These are phyloP conservation scores for Mus minutoides DNA, from an alignment of 2,797 vertebrate genomes.

Conservation along the genomic window DNA sequence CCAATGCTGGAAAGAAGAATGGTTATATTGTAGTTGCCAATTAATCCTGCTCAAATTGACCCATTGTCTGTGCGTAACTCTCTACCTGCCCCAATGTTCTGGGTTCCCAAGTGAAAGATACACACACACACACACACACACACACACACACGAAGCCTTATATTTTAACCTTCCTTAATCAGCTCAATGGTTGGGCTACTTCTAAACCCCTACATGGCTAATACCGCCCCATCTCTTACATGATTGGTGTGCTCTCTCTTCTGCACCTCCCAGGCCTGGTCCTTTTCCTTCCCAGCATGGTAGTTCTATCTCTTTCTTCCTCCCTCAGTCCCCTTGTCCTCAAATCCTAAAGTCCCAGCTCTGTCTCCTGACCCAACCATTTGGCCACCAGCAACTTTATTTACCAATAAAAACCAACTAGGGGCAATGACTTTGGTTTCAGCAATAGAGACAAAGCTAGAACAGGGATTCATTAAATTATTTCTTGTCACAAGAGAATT, in stretches of 20 bases:
- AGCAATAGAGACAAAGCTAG: neutral
- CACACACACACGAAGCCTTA: too few relatives aligned
- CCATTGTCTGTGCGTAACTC: neutral
- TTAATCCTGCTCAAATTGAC: neutral
- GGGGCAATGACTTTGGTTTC: neutral
- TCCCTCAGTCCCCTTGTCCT: neutral
- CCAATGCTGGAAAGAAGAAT: neutral
- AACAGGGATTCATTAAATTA: neutral
- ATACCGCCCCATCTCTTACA: neutral
- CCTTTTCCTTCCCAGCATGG: neutral
- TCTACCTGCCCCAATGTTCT: neutral
- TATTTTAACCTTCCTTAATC: neutral
- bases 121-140: neutral
- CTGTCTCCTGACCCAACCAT: neutral
- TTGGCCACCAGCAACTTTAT: neutral
- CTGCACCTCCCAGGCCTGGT: neutral
- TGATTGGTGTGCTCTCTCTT: neutral
- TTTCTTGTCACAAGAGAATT: neutral
- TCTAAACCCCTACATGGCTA: neutral
- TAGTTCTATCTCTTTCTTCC: neutral
- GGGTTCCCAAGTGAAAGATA: neutral
- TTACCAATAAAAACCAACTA: neutral
- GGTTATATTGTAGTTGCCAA: neutral
- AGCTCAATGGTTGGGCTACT: neutral
- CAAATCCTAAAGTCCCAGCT: neutral